Percentiles rank a stretch among this genome's conserved stretches.
phyloP scores from a whole-genome alignment of 2,113 vertebrate genomes.

The Actenoides hombroni region DNA sequence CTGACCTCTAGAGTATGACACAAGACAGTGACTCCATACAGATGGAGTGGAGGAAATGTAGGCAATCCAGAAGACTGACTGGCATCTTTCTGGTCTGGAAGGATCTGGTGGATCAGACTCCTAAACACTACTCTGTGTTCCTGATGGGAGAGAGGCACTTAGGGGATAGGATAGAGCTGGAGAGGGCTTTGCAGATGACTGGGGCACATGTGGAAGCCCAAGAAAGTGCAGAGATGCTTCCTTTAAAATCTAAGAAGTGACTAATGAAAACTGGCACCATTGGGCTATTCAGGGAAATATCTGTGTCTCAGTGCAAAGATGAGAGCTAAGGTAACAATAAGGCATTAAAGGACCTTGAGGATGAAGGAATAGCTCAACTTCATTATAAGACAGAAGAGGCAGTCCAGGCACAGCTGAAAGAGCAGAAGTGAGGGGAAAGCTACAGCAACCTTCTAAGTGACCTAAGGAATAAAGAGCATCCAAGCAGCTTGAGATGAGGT shows the following conservation, averaged over 20 bases:
- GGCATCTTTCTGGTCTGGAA: not conserved
- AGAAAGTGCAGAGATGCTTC: not conserved
- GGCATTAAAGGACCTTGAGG: constrained; percentile 30
- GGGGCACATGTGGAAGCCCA: not conserved
- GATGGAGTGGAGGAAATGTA: accelerated
- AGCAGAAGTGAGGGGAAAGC: constrained; percentile 13
- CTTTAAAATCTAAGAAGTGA: constrained; percentile 3
- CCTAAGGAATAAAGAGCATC: not conserved
- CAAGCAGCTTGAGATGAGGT: not conserved
- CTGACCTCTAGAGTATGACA: accelerated
- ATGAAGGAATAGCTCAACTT: constrained; percentile 1
- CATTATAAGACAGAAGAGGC: not conserved
- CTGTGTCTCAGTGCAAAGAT: constrained; percentile 21
- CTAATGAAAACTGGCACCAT: constrained; percentile 36
- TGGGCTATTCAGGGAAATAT: not conserved
- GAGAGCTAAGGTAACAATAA: constrained; percentile 14
- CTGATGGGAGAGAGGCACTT: not conserved
- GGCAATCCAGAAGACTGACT: not conserved
- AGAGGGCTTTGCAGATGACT: not conserved
- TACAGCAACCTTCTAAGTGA: constrained; percentile 24
- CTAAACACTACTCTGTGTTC: not conserved
- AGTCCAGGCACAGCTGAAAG: not conserved
- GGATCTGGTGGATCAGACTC: accelerated
- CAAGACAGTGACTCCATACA: not conserved
- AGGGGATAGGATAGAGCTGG: accelerated